phyloP scores from a whole-genome alignment of 2,797 vertebrate species.

The Propithecus perrieri region DNA sequence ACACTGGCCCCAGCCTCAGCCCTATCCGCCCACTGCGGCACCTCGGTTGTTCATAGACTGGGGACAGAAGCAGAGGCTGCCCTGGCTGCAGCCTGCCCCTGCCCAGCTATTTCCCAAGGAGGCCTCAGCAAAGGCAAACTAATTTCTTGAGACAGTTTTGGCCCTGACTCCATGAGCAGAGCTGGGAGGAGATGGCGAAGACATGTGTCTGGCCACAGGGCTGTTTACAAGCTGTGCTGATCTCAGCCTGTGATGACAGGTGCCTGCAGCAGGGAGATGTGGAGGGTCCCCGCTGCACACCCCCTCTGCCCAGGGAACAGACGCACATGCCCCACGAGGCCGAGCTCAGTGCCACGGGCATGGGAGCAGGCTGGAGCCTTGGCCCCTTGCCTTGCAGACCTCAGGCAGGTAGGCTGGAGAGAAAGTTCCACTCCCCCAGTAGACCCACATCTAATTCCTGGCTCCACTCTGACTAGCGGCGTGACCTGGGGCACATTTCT shows the following conservation, averaged over 20 bases:
- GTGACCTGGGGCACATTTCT: neutral
- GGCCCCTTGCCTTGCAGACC: neutral
- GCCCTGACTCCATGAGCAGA: neutral
- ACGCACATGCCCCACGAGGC: neutral
- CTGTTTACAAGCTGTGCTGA: neutral
- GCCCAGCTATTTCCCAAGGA: neutral
- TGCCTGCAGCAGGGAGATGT: neutral
- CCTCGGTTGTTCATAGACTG: rapidly evolving
- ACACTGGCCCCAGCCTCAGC: neutral
- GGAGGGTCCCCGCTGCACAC: neutral
- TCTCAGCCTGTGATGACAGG: constrained; percentile 55
- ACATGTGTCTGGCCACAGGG: constrained; percentile 36
- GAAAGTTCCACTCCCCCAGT: neutral
- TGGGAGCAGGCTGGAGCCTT: neutral
- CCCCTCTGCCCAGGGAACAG: neutral
- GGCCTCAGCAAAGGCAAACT: neutral
- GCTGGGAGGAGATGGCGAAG: constrained; percentile 20
- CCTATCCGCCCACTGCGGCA: neutral
- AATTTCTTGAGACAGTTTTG: constrained; percentile 37
- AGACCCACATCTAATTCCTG: neutral
- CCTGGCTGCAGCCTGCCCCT: neutral
- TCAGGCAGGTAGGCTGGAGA: neutral
- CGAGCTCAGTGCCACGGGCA: neutral
- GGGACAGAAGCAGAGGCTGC: neutral
- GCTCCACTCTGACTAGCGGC: neutral